phyloP scores from a whole-genome alignment of 2,797 vertebrate genomes.

The Chelon auratus region DNA sequence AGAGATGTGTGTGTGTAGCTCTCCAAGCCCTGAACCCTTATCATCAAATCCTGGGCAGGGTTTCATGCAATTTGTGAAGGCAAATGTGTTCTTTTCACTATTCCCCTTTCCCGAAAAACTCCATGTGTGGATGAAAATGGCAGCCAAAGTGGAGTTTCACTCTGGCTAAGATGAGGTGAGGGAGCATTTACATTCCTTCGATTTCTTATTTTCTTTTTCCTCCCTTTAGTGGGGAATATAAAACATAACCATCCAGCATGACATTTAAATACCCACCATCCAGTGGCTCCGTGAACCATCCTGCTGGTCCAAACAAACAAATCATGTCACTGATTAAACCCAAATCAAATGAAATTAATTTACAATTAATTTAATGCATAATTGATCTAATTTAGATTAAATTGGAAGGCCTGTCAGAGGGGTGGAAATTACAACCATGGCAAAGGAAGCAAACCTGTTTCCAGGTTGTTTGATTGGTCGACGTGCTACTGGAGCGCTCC shows the following conservation, averaged over 20 bases:
- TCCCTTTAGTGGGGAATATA: slow-evolving; percentile 60
- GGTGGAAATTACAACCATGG: slow-evolving; percentile 39
- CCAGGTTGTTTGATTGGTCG: slow-evolving; percentile 68
- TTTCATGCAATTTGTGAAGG: slow-evolving; percentile 69
- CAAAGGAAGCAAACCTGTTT: slow-evolving; percentile 60
- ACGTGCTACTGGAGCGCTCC: slow-evolving; percentile 47
- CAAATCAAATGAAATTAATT: slow-evolving; percentile 53
- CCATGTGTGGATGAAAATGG: slow-evolving; percentile 67
- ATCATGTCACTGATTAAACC: slow-evolving; percentile 54
- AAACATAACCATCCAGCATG: slow-evolving; percentile 64
- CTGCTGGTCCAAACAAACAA: slow-evolving; percentile 63
- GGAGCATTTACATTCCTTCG: slow-evolving; percentile 77
- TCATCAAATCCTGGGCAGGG: slow-evolving; percentile 60
- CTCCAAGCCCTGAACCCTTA: slow-evolving; percentile 45
- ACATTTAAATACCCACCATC: slow-evolving; percentile 60
- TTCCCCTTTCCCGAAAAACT: slow-evolving; percentile 57
- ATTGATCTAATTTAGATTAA: slow-evolving; percentile 53
- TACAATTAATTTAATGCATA: slow-evolving; percentile 48
- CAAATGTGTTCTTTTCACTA: slow-evolving; percentile 68
- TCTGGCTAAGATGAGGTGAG: slow-evolving; percentile 73
- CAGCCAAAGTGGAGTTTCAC: slow-evolving; percentile 71
- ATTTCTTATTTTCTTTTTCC: slow-evolving; percentile 58
- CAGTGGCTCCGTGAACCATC: slow-evolving; percentile 47
- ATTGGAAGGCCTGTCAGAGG: slow-evolving; percentile 43
- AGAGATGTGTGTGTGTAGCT: slow-evolving; percentile 25